Percentiles rank a stretch among this genome's conserved stretches.
Evolutionary conservation across 1,140 invertebrate genomes (phyloP).

Genomic region (Platorchestia sp.): DNA sequence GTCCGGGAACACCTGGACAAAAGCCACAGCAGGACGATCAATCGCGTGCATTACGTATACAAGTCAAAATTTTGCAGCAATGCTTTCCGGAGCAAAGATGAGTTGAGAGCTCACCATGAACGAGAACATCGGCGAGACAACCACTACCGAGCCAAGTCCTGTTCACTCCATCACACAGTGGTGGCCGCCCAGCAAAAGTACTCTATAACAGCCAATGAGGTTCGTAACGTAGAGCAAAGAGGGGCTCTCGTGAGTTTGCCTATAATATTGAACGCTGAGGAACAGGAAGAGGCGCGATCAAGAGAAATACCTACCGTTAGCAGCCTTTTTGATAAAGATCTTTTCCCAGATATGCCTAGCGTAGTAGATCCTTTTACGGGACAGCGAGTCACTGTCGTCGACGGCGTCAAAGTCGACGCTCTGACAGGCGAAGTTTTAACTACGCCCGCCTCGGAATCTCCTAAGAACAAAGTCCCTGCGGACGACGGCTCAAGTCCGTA

Average conservation of each 20-base stretch:
- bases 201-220: constrained; percentile 57
- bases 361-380: constrained; percentile 56
- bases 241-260: constrained; percentile 54
- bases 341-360: constrained; percentile 61
- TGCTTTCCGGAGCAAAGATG: constrained; percentile 66
- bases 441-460: background rate
- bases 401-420: constrained; percentile 6
- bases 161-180: constrained; percentile 66
- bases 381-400: constrained; percentile 54
- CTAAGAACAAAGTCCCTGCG: constrained; percentile 60
- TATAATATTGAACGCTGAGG: constrained; percentile 62
- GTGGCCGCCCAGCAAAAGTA: constrained; percentile 66
- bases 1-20: constrained; percentile 62
- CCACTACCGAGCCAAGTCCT: constrained; percentile 67
- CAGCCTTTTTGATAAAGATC: constrained; percentile 65
- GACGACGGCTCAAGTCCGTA: constrained; percentile 60
- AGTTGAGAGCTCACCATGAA: constrained; percentile 65
- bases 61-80: constrained; percentile 67
- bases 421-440: background rate
- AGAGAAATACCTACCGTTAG: constrained; percentile 66
- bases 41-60: constrained; percentile 66
- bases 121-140: constrained; percentile 66
- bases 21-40: constrained; percentile 63
- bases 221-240: constrained; percentile 62
- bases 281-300: constrained; percentile 61